These are phyloP conservation scores for Cladopsammia gracilis DNA, from an alignment of 64 coral and sea anemone species.

Conservation along the genomic window DNA sequence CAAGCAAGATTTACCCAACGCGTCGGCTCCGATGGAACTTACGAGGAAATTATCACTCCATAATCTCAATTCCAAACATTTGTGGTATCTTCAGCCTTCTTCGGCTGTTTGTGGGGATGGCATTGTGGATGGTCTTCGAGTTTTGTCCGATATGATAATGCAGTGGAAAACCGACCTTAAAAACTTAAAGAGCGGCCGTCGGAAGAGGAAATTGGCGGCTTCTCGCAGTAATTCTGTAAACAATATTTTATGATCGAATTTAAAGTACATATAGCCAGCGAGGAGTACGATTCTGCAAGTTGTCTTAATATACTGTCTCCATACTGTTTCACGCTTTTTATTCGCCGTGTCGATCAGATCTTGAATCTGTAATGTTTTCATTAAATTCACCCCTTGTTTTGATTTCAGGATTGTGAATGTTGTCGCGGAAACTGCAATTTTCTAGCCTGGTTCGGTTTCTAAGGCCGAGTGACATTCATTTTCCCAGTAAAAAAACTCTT, in stretches of 20 bases:
- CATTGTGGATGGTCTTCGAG: constrained; percentile 75
- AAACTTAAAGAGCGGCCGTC: constrained; percentile 63
- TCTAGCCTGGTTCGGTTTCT: too few relatives aligned
- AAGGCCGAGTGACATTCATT: too few relatives aligned
- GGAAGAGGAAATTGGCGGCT: constrained; percentile 63
- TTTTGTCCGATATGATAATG: constrained; percentile 87
- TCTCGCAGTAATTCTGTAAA: constrained; percentile 86
- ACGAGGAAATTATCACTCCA: constrained; percentile 78
- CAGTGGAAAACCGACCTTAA: constrained; percentile 92
- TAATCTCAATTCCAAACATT: constrained; percentile 80
- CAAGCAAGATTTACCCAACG: constrained; percentile 92
- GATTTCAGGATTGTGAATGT: too few relatives aligned
- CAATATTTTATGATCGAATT: constrained; percentile 76
- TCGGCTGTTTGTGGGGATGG: constrained; percentile 90
- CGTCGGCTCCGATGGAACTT: constrained; percentile 73
- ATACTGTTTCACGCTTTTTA: too few relatives aligned
- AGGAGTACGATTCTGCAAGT: too few relatives aligned
- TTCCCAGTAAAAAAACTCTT: too few relatives aligned
- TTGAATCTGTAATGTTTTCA: too few relatives aligned
- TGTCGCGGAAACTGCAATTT: too few relatives aligned
- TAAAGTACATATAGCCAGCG: too few relatives aligned
- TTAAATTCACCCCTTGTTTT: too few relatives aligned
- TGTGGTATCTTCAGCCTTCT: constrained; percentile 93
- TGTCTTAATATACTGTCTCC: too few relatives aligned
- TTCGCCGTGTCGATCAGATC: too few relatives aligned